A percentile compares a stretch with the other conserved stretches of the same genome.
phyloP scores from a whole-genome alignment of 2,888 invertebrate species.

The Epistrophe grossulariae region DNA sequence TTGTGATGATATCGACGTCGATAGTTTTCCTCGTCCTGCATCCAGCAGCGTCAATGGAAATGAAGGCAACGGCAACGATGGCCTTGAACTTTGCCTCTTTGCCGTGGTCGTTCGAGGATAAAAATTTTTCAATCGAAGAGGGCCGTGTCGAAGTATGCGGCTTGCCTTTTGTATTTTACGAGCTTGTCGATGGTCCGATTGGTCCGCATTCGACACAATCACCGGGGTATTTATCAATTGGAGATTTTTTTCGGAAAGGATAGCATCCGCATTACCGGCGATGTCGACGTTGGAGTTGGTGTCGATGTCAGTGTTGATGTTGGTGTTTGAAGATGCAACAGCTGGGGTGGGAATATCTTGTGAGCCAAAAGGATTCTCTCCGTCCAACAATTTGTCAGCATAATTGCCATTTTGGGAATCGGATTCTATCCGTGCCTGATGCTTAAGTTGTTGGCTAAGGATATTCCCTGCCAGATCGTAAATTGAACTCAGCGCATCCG shows the following conservation, averaged over 20 bases:
- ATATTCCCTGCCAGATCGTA: slow-evolving; percentile 35
- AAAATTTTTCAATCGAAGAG: slow-evolving; percentile 7
- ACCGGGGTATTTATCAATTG: slow-evolving; percentile 52
- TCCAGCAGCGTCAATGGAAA: slow-evolving; percentile 18
- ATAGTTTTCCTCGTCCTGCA: slow-evolving; percentile 13
- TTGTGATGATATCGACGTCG: slow-evolving; percentile 8
- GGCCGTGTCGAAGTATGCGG: slow-evolving; percentile 16
- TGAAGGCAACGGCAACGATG: slow-evolving; percentile 30
- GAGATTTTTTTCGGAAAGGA: slow-evolving; percentile 26
- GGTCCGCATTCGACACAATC: slow-evolving; percentile 40
- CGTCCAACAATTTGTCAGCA: slow-evolving; percentile 45
- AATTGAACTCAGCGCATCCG: slow-evolving; percentile 37
- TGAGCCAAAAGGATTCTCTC: neutral
- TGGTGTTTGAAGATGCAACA: slow-evolving; percentile 46
- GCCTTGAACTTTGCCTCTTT: slow-evolving; percentile 45
- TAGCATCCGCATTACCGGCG: neutral
- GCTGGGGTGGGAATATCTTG: slow-evolving; percentile 20
- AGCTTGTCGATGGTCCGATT: slow-evolving; percentile 51
- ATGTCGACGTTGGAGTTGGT: neutral
- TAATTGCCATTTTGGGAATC: slow-evolving; percentile 43
- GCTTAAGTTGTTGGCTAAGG: slow-evolving; percentile 44
- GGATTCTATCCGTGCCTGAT: neutral
- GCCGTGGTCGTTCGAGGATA: neutral
- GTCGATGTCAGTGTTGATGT: neutral
- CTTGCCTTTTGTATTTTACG: slow-evolving; percentile 41